A percentile compares a stretch with the other conserved stretches of the same genome.
These are phyloP conservation scores for Rotaria sp. DNA, from an alignment of 2,888 invertebrate species.

Conservation along the genomic window DNA sequence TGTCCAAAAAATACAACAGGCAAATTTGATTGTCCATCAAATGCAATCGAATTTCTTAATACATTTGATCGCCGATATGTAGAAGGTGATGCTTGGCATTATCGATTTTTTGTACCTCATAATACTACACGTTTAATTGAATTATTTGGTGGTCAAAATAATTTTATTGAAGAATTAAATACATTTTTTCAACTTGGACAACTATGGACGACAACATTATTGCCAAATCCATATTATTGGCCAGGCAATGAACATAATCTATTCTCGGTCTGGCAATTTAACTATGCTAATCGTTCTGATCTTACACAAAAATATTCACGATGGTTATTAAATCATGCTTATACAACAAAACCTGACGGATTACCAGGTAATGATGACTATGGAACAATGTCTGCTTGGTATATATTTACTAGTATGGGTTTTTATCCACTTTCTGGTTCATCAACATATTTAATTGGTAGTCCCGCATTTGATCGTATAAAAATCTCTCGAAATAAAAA, in stretches of 20 bases:
- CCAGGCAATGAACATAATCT: conserved; percentile 24
- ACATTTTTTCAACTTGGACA: conserved; percentile 23
- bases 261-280: conserved; percentile 1
- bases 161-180: background rate
- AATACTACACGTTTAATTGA: background rate
- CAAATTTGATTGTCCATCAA: background rate
- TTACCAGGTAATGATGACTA: conserved; percentile 28
- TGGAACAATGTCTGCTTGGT: conserved; percentile 25
- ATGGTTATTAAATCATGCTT: conserved; percentile 23
- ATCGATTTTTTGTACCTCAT: conserved; percentile 25
- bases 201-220: background rate
- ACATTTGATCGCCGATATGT: background rate
- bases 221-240: conserved; percentile 29
- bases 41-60: background rate
- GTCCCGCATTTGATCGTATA: conserved; percentile 18
- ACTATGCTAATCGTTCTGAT: conserved; percentile 8
- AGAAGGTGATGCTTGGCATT: conserved; percentile 22
- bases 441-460: conserved; percentile 20
- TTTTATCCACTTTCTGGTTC: conserved; percentile 5
- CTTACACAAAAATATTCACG: background rate
- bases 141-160: background rate
- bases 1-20: background rate
- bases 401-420: conserved; percentile 24
- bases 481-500: background rate
- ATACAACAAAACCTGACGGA: background rate